Evolutionary conservation across 2,797 vertebrate genomes (phyloP).

Genomic region (Adrianichthys oophorus): DNA sequence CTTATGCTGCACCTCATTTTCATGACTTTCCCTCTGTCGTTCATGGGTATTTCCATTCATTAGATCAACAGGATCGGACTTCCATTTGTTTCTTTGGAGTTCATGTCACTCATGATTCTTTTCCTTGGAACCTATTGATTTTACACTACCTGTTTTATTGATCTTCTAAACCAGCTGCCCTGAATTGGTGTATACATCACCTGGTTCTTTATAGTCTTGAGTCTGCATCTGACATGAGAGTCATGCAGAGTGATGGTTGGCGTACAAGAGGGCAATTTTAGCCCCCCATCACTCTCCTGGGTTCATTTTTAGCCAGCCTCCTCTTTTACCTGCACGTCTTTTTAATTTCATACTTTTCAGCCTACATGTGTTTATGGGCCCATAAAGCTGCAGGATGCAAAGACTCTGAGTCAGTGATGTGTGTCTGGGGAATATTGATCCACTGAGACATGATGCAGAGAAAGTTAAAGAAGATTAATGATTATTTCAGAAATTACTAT

Average conservation of each 20-base stretch:
- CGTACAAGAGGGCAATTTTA: conserved; percentile 25
- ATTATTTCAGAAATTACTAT: no score
- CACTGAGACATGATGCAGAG: conserved; percentile 2
- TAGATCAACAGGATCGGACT: conserved; percentile 13
- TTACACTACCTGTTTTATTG: conserved; percentile 16
- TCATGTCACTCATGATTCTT: conserved; percentile 14
- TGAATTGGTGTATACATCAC: not conserved
- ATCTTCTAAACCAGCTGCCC: conserved; percentile 10
- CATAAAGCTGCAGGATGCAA: conserved; percentile 56
- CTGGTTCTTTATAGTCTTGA: conserved; percentile 9
- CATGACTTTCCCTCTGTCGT: conserved; percentile 20
- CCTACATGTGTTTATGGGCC: conserved; percentile 48
- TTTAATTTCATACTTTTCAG: conserved; percentile 55
- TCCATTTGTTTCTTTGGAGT: conserved; percentile 6
- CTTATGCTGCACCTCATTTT: conserved; percentile 30
- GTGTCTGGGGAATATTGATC: conserved; percentile 51
- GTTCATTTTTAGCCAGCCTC: conserved; percentile 41
- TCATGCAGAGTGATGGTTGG: conserved; percentile 10
- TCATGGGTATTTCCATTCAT: conserved; percentile 1
- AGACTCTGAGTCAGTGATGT: conserved; percentile 41
- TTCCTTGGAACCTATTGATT: conserved; percentile 30
- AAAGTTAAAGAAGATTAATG: no score
- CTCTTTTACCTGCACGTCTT: conserved; percentile 32
- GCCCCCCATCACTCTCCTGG: conserved; percentile 19
- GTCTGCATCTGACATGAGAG: conserved; percentile 8